Percentiles rank a stretch among this genome's conserved stretches.
Conservation (phyloP, 2,113 vertebrate species). For the Melospiza georgiana region DNA sequence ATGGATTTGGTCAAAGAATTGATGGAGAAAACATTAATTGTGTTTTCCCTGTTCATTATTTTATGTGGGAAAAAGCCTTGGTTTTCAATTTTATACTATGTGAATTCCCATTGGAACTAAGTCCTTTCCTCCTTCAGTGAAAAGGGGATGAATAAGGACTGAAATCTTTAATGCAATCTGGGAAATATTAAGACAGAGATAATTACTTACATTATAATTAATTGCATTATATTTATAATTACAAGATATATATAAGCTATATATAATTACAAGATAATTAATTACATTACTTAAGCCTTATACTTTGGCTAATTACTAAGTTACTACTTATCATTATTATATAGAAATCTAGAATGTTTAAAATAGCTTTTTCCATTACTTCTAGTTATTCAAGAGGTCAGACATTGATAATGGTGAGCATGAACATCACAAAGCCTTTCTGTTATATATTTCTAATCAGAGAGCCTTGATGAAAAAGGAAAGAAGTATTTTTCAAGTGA, state of each 20-base stretch:
- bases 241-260: too few relatives aligned
- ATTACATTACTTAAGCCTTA: background rate
- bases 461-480: background rate
- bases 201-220: background rate
- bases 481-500: background rate
- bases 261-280: too few relatives aligned
- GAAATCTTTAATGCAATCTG: background rate
- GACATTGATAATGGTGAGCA: background rate
- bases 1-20: background rate
- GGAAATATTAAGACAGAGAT: background rate
- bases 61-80: background rate
- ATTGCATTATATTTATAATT: too few relatives aligned
- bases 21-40: background rate
- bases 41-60: background rate
- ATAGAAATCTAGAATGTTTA: background rate
- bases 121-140: background rate
- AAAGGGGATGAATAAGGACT: background rate
- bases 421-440: background rate
- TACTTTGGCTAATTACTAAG: background rate
- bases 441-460: background rate
- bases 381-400: background rate
- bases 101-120: background rate
- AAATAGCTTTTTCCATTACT: background rate
- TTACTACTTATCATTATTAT: background rate
- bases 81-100: background rate